These are phyloP conservation scores for Todus mexicanus DNA, from an alignment of 2,797 vertebrate species.

Conservation along the genomic window DNA sequence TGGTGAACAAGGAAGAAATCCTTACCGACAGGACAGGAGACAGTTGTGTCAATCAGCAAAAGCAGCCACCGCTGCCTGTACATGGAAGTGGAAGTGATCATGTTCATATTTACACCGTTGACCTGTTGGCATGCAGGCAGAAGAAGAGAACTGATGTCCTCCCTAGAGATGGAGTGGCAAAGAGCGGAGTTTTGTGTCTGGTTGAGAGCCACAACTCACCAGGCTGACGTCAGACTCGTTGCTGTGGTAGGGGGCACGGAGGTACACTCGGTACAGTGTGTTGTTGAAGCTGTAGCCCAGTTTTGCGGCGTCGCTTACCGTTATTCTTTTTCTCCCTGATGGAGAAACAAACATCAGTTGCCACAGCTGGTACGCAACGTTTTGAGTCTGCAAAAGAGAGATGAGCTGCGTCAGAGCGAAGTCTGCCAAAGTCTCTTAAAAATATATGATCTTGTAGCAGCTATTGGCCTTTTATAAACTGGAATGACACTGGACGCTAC, in stretches of 20 bases:
- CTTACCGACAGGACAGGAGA: conserved; percentile 74
- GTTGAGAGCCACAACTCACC: conserved; percentile 30
- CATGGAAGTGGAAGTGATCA: conserved; percentile 68
- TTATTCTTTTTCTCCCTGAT: conserved; percentile 50
- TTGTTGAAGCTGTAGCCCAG: conserved; percentile 74
- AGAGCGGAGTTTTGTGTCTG: not conserved
- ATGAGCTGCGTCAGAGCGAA: not conserved
- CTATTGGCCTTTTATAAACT: not conserved
- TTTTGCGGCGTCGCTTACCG: conserved; percentile 60
- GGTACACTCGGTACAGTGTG: conserved; percentile 57
- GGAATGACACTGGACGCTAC: not conserved
- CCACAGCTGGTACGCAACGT: conserved; percentile 54
- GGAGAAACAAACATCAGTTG: conserved; percentile 70
- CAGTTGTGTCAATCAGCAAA: conserved; percentile 76
- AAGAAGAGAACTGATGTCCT: not conserved
- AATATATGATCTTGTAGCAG: not conserved
- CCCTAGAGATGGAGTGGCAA: not conserved
- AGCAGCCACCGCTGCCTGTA: conserved; percentile 79
- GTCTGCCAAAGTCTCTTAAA: not conserved
- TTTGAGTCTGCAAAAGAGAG: conserved; percentile 49
- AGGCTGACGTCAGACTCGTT: conserved; percentile 50
- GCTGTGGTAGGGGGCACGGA: conserved; percentile 70
- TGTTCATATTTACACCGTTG: conserved; percentile 53
- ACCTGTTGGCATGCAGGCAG: conserved; percentile 35
- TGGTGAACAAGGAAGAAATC: not conserved